phyloP scores from a whole-genome alignment of 2,113 vertebrate genomes.

The Taxidea taxus region DNA sequence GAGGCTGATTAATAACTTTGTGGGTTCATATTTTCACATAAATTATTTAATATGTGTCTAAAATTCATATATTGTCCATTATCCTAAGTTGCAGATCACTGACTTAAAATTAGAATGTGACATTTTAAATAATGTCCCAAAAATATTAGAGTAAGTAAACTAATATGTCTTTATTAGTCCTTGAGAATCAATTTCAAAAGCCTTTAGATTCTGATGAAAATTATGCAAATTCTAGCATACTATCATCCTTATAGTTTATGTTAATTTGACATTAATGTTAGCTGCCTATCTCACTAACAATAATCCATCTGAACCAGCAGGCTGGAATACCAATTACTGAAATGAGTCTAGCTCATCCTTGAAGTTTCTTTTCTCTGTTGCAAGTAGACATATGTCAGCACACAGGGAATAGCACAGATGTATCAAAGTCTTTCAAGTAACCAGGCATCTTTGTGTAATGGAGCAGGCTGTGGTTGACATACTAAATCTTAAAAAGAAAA shows the following conservation, averaged over 20 bases:
- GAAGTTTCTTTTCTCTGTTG: slow-evolving; percentile 58
- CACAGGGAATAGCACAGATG: slow-evolving; percentile 60
- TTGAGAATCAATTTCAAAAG: slow-evolving; percentile 64
- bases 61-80: slow-evolving; percentile 46
- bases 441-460: slow-evolving; percentile 46
- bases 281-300: slow-evolving; percentile 65
- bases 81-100: slow-evolving; percentile 39
- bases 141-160: slow-evolving; percentile 51
- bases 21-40: slow-evolving; percentile 2
- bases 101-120: slow-evolving; percentile 59
- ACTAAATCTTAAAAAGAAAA: slow-evolving; percentile 53
- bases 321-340: slow-evolving; percentile 68
- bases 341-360: slow-evolving; percentile 57
- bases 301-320: slow-evolving; percentile 72
- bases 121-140: slow-evolving; percentile 57
- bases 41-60: slow-evolving; percentile 14
- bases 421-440: slow-evolving; percentile 68
- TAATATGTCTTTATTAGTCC: slow-evolving; percentile 60
- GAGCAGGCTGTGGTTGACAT: slow-evolving; percentile 61
- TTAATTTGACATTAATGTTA: slow-evolving; percentile 80
- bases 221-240: slow-evolving; percentile 69
- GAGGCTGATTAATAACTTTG: slow-evolving; percentile 23
- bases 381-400: slow-evolving; percentile 65
- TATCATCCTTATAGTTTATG: slow-evolving; percentile 74
- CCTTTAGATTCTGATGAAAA: slow-evolving; percentile 66